phyloP scores from a whole-genome alignment of 2,113 vertebrate genomes.

The Myotis brandtii region DNA sequence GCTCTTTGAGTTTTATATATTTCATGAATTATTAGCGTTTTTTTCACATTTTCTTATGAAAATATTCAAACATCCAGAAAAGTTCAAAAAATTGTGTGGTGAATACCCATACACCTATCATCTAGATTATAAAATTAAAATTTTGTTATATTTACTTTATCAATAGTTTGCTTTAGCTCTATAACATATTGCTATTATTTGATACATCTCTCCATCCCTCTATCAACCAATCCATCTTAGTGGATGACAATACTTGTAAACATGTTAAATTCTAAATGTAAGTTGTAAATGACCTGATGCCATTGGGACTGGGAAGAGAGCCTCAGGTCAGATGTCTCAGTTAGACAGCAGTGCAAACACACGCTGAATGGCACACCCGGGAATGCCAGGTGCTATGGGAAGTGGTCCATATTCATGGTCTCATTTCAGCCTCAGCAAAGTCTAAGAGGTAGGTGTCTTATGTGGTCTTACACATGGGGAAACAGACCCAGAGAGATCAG shows the following conservation, averaged over 20 bases:
- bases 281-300: neutral
- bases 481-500: neutral
- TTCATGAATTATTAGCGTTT: neutral
- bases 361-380: neutral
- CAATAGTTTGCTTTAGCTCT: neutral
- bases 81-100: neutral
- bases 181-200: constrained; percentile 9
- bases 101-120: neutral
- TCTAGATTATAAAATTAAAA: neutral
- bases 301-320: neutral
- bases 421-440: neutral
- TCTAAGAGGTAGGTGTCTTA: neutral
- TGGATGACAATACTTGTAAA: neutral
- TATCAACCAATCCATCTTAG: neutral
- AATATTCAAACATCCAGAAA: neutral
- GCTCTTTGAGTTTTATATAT: constrained; percentile 29
- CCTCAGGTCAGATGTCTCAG: neutral
- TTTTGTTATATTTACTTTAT: constrained; percentile 37
- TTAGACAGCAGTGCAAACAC: neutral
- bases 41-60: neutral
- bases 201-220: neutral
- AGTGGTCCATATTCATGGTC: neutral
- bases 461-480: neutral
- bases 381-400: neutral
- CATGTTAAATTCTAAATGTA: neutral